These are phyloP conservation scores for Oedothorax gibbosus DNA, from an alignment of 1,140 invertebrate genomes.

Conservation along the genomic window DNA sequence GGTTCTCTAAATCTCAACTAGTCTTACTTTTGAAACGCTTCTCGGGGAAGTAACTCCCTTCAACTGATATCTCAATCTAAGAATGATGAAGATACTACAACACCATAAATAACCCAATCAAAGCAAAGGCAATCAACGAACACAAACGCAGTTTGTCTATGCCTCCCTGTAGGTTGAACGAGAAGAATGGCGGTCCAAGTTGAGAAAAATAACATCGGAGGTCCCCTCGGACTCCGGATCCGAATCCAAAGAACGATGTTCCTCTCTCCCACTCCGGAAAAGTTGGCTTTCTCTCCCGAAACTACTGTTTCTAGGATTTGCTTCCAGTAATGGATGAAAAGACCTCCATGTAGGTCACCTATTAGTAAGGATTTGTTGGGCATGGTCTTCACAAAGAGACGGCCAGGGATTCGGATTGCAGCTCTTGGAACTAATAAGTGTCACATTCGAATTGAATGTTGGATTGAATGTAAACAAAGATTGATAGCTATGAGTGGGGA, in stretches of 20 bases:
- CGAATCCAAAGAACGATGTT: conserved; percentile 54
- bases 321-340: conserved; percentile 48
- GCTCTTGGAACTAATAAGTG: background rate
- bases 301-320: conserved; percentile 53
- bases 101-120: too few relatives aligned
- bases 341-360: conserved; percentile 54
- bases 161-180: background rate
- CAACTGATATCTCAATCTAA: too few relatives aligned
- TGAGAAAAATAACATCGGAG: conserved; percentile 7
- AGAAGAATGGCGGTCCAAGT: conserved; percentile 15
- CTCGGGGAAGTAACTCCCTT: too few relatives aligned
- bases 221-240: background rate
- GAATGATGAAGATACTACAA: too few relatives aligned
- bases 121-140: too few relatives aligned
- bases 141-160: conserved; percentile 6
- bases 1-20: too few relatives aligned
- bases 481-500: too few relatives aligned
- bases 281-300: conserved; percentile 50
- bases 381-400: background rate
- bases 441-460: too few relatives aligned
- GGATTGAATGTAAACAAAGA: too few relatives aligned
- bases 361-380: conserved; percentile 55
- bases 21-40: too few relatives aligned
- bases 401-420: background rate
- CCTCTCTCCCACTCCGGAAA: conserved; percentile 37